Base-by-base conservation (phyloP, 2,113 vertebrate genomes). In the Jaculus jaculus region DNA sequence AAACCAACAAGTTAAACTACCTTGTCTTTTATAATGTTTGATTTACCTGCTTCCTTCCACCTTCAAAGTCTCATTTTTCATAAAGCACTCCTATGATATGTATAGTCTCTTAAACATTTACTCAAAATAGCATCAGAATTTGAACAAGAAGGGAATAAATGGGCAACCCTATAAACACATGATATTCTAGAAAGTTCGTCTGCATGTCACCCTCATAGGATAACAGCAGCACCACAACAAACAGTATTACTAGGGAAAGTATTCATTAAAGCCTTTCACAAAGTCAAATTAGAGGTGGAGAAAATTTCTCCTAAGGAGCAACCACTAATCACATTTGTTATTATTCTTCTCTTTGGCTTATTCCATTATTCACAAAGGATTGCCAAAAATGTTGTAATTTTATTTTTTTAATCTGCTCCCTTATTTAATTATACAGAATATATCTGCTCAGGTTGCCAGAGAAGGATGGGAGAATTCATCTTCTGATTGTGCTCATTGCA, bases 1-100 rank as follows among this genome's bases (percentile, higher is more conserved):
- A 97, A 97, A 97, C 97, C 97, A 98, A 97, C 98, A 98, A 98
- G 98, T 98, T 98, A 98, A 98, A 98, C 97, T 97, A 98, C 98
- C 97, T 98, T 98, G 97, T 98, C 97, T 98, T 98, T 97, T 96
- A 97, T 96, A 98, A 94, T 97, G 96, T 95, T 97, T 96, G 69
- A 97, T 97, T 97, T 95, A 97, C 96, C 98, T 97, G 97, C 97
- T 98, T 98, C 90, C 96, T 97, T 84, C 97, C 87, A 94, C 85
- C 90, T 95, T 83, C 60, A 65, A 75, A 88, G 89, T 77, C 73
- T 97, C 98, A 98, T 96, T 98, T 98, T 98, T 97, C 96, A 97
- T 92, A 88, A 98, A 96, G 96, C 92, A 96, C 96, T 95, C 95
- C 97, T 96, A 88, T 78, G 91, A 94, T 93, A 96, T 96, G 65